phyloP scores from a whole-genome alignment of 1,140 invertebrate genomes.

The Bombus vancouverensis region DNA sequence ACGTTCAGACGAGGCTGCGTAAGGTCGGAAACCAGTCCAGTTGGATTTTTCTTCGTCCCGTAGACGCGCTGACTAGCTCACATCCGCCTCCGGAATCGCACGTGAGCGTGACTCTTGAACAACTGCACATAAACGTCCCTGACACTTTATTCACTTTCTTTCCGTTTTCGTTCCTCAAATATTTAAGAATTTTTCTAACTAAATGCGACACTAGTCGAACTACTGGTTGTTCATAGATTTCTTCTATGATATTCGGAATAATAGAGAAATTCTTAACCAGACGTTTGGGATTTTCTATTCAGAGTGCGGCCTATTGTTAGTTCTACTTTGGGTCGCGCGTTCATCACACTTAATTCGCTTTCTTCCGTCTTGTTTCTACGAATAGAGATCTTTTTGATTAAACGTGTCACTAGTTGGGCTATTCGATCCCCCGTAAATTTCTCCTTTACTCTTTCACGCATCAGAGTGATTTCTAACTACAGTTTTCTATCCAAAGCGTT shows the following conservation, averaged over 20 bases:
- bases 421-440: not conserved
- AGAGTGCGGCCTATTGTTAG: not conserved
- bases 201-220: not conserved
- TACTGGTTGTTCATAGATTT: not conserved
- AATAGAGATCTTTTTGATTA: not conserved
- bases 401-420: not conserved
- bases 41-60: slow-evolving; percentile 41
- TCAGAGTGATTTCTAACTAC: not conserved
- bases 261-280: not conserved
- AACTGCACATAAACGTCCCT: not conserved
- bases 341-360: too few species aligned
- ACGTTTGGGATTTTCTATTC: not conserved
- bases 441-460: not conserved
- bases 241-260: not conserved
- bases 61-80: slow-evolving; percentile 18
- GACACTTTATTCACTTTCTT: not conserved
- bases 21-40: slow-evolving; percentile 61
- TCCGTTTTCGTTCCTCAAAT: not conserved
- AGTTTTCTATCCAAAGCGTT: not conserved
- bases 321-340: not conserved
- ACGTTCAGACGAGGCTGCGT: slow-evolving; percentile 17
- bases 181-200: not conserved
- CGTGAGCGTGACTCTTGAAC: slow-evolving; percentile 9
- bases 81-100: slow-evolving; percentile 44
- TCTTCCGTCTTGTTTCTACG: not conserved